Evolutionary conservation across 1,140 invertebrate species (phyloP), one percentile per base, ranked within the genome.

Genomic region (Apis mellifera): DNA sequence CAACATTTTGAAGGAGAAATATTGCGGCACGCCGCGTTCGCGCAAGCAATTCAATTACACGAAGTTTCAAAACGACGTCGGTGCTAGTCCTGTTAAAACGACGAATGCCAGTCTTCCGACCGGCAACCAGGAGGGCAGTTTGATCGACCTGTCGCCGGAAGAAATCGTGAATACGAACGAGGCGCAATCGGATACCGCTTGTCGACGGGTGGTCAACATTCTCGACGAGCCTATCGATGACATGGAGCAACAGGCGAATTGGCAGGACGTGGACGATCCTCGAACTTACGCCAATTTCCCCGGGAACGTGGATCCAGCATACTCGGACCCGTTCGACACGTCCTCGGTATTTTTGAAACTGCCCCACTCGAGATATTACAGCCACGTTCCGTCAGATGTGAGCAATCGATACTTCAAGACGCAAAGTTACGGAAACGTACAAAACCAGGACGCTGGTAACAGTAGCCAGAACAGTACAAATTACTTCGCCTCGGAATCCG

Each of bases 141-240:
- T 96, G 12, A 96, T 96, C 42, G 96, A 96, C 81, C 92, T 96
- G 8, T 96, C 95, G 0, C 95, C 95, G 0, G 95, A 96, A 64
- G 93, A 95, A 65, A 77, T 93, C 26, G 91, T 91, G 8, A 92
- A 89, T 15, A 90, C 91, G 0, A 90, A 86, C 21, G 26, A 88
- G 0, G 77, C 84, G 9, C 80, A 90, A 12, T 74, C 86, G 0
- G 89, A 90, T 23, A 79, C 78, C 5, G 57, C 84, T 60, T 92
- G 78, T 86, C 91, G 88, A 9, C 90, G 90, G 77, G 92, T 94
- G 1, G 93, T 96, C 17, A 97, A 96, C 60, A 95, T 97, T 82
- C 92, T 97, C 0, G 97, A 97, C 90, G 96, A 97, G 83, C 97
- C 97, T 0, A 97, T 97, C 65, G 96, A 97, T 90, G 95, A 83